phyloP scores from a whole-genome alignment of 2,888 invertebrate genomes.

The Drosophila recens region DNA sequence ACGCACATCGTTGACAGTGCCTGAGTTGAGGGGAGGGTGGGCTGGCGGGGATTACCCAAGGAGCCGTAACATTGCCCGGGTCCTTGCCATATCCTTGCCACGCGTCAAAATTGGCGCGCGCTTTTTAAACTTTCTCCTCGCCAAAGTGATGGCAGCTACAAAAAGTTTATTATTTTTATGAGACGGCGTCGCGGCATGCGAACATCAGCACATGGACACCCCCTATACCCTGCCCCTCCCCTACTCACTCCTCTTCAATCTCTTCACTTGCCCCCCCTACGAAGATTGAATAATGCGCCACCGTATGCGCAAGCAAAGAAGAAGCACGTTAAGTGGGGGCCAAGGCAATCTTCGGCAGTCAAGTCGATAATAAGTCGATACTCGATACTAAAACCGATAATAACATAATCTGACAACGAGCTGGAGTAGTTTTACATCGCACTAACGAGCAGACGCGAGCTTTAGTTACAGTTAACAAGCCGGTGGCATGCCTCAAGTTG shows the following conservation, averaged over 20 bases:
- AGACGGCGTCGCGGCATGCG: conserved; percentile 63
- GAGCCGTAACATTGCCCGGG: conserved; percentile 29
- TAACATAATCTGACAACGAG: conserved; percentile 70
- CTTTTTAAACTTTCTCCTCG: conserved; percentile 66
- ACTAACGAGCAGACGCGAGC: conserved; percentile 60
- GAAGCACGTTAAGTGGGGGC: conserved; percentile 20
- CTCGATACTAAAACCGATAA: conserved; percentile 80
- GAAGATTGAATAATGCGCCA: conserved; percentile 1
- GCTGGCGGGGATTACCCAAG: conserved; percentile 10
- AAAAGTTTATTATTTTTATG: conserved; percentile 69
- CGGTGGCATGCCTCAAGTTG: conserved; percentile 53
- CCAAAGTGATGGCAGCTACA: conserved; percentile 37
- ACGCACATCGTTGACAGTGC: conserved; percentile 72
- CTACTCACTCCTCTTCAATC: background rate
- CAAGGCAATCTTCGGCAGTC: conserved; percentile 8
- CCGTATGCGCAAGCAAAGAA: background rate
- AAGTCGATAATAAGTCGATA: conserved; percentile 52
- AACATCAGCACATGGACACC: conserved; percentile 9
- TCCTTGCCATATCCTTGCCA: conserved; percentile 56
- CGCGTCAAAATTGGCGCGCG: conserved; percentile 76
- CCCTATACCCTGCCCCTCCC: background rate
- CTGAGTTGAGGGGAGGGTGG: background rate
- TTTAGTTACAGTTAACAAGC: conserved; percentile 72
- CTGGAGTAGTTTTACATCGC: conserved; percentile 14
- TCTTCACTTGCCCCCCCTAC: no score